Evolutionary conservation across 1,140 invertebrate genomes (phyloP).

Genomic region (Tetragnatha versicolor): DNA sequence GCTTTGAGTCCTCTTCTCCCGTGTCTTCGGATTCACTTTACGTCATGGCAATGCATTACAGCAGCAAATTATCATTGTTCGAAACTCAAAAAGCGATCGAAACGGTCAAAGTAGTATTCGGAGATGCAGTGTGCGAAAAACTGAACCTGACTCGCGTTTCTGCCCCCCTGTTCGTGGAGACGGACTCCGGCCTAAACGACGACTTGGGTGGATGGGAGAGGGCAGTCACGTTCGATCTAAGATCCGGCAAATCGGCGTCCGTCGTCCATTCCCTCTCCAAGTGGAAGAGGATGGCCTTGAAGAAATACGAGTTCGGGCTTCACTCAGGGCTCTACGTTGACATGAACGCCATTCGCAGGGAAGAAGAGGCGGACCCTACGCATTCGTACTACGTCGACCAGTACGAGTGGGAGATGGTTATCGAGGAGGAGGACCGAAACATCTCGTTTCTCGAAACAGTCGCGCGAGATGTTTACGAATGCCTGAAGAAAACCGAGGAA

Average conservation of each 20-base stretch:
- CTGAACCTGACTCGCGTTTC: neutral
- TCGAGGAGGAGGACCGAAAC: slow-evolving; percentile 6
- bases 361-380: neutral
- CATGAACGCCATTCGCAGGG: slow-evolving; percentile 20
- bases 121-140: neutral
- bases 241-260: neutral
- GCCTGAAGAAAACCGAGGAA: neutral
- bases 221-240: slow-evolving; percentile 6
- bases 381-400: slow-evolving; percentile 22
- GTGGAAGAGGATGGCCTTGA: slow-evolving; percentile 27
- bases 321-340: neutral
- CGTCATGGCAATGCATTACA: slow-evolving; percentile 4
- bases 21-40: too few relatives aligned
- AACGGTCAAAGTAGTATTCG: slow-evolving; percentile 3
- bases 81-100: slow-evolving; percentile 9
- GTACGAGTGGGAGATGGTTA: slow-evolving; percentile 3
- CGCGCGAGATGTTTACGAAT: neutral
- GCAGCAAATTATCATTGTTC: neutral
- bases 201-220: neutral
- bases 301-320: slow-evolving; percentile 4
- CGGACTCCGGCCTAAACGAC: slow-evolving; percentile 4
- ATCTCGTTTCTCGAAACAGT: neutral
- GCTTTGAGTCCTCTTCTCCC: too few relatives aligned
- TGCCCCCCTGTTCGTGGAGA: slow-evolving; percentile 6
- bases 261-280: neutral